A percentile compares a stretch with the other conserved stretches of the same genome.
phyloP scores from a whole-genome alignment of 2,888 invertebrate species.

The Microchrysa polita region DNA sequence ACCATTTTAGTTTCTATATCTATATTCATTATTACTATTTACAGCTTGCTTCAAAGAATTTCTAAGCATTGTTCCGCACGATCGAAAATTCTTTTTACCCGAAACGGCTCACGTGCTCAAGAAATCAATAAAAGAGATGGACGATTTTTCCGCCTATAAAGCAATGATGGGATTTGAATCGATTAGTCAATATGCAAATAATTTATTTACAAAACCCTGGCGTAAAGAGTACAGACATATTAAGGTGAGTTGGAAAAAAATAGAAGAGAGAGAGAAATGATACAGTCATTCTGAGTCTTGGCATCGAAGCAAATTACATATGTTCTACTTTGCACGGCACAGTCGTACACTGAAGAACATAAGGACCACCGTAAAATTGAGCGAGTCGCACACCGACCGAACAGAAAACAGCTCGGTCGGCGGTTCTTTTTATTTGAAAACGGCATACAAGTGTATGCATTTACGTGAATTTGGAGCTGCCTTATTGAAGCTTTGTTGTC shows the following conservation, averaged over 20 bases:
- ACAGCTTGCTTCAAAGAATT: slow-evolving; percentile 81
- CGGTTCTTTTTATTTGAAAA: too few species aligned
- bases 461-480: too few species aligned
- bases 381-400: too few species aligned
- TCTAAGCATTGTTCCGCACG: slow-evolving; percentile 79
- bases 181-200: slow-evolving; percentile 85
- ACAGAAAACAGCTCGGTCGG: too few species aligned
- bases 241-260: slow-evolving; percentile 78
- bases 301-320: too few species aligned
- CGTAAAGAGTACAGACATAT: slow-evolving; percentile 84
- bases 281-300: too few species aligned
- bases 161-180: slow-evolving; percentile 86
- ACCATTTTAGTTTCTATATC: background rate
- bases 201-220: slow-evolving; percentile 88
- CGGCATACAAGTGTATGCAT: too few species aligned
- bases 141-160: slow-evolving; percentile 82
- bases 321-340: too few species aligned
- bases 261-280: too few species aligned
- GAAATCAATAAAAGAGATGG: slow-evolving; percentile 74
- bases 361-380: too few species aligned
- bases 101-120: slow-evolving; percentile 81
- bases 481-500: too few species aligned
- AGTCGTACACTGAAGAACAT: too few species aligned
- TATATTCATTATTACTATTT: slow-evolving; percentile 52
- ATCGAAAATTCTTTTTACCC: slow-evolving; percentile 79